phyloP scores from a whole-genome alignment of 2,888 invertebrate species.

The Leptinotarsa rubiginosa region DNA sequence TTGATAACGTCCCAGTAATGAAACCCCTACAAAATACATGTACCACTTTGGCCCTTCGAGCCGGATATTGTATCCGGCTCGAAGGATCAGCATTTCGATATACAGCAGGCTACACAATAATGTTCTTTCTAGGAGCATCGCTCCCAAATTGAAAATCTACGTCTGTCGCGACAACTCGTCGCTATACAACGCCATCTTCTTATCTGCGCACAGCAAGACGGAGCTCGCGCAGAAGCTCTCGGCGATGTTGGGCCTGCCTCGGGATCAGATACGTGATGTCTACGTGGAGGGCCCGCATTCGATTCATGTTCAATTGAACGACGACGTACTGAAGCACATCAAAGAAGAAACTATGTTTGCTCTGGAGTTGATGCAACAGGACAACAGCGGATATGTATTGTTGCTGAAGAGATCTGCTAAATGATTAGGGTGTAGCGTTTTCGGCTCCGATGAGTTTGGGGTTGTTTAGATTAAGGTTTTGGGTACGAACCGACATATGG shows the following conservation, averaged over 20 bases:
- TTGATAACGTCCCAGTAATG: not conserved
- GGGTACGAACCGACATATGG: no score
- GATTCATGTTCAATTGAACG: slow-evolving; percentile 85
- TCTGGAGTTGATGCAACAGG: slow-evolving; percentile 69
- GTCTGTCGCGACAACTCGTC: slow-evolving; percentile 77
- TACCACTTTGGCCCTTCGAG: no score
- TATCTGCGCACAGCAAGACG: slow-evolving; percentile 75
- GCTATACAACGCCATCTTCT: slow-evolving; percentile 84
- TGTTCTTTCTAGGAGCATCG: slow-evolving; percentile 69
- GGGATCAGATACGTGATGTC: slow-evolving; percentile 69
- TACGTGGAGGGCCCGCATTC: slow-evolving; percentile 86
- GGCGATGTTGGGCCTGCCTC: slow-evolving; percentile 69
- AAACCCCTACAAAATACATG: no score
- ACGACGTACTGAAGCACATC: slow-evolving; percentile 86
- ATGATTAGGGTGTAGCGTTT: slow-evolving; percentile 17
- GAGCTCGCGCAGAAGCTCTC: slow-evolving; percentile 78
- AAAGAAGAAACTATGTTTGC: slow-evolving; percentile 82
- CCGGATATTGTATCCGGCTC: not conserved
- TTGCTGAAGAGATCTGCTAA: slow-evolving; percentile 65
- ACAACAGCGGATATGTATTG: slow-evolving; percentile 64
- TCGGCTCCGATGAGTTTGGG: no score
- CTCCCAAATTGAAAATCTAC: slow-evolving; percentile 86
- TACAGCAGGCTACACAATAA: not conserved
- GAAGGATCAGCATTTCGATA: not conserved
- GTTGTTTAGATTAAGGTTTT: no score